Conservation (phyloP, 2,113 vertebrate genomes). For the Marmota monax region DNA sequence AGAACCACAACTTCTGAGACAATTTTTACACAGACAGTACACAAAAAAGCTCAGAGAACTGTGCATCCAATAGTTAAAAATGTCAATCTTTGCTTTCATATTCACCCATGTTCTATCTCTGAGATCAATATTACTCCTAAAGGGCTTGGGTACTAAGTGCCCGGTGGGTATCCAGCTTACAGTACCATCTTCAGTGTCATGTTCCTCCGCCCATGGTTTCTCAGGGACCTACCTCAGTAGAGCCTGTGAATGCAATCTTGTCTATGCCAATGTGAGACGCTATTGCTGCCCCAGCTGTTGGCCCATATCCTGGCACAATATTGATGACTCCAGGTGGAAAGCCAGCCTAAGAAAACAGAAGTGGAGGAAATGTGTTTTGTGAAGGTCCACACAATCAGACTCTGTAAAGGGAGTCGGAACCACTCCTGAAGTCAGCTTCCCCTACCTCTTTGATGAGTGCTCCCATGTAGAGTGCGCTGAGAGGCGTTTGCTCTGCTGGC, state of each 20-base stretch:
- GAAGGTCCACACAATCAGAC: conserved; percentile 84
- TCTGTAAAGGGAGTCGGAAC: neutral
- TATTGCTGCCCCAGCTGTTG: conserved; percentile 96
- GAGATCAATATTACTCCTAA: fast-evolving
- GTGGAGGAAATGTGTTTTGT: conserved; percentile 88
- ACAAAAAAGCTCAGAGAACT: neutral
- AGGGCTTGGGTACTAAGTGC: neutral
- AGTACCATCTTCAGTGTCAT: neutral
- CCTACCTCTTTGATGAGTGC: conserved; percentile 98
- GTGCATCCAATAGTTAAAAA: neutral
- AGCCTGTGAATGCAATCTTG: conserved; percentile 99
- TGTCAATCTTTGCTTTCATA: neutral
- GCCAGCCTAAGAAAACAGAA: conserved; percentile 95
- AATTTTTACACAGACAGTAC: neutral
- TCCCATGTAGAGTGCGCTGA: conserved; percentile 97
- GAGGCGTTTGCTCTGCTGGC: conserved; percentile 98
- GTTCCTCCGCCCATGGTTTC: neutral
- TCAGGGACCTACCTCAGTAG: conserved; percentile 93
- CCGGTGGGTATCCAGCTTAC: neutral
- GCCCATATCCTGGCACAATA: conserved; percentile 99
- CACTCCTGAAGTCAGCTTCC: conserved; percentile 32
- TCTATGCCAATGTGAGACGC: conserved; percentile 97
- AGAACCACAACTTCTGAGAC: neutral
- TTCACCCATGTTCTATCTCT: neutral
- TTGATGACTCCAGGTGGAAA: conserved; percentile 99